Conservation (phyloP, 1,140 invertebrate species). For the Chlorops oryzae region DNA sequence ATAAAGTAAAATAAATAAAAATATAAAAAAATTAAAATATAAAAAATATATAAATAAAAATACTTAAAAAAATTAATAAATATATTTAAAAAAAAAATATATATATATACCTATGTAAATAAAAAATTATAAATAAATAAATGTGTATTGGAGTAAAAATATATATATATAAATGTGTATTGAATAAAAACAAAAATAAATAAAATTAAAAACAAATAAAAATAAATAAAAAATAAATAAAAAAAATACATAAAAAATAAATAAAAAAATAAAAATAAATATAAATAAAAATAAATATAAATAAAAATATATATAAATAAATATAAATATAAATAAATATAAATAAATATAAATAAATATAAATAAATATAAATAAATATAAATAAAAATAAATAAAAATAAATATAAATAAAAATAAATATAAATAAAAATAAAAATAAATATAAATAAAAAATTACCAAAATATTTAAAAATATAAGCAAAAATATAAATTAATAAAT, state of each 20-base stretch:
- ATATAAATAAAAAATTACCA: background rate
- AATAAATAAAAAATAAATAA: background rate
- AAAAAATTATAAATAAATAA: background rate
- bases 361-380: background rate
- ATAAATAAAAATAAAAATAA: background rate
- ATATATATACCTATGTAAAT: background rate
- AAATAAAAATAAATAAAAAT: background rate
- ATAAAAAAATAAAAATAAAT: background rate
- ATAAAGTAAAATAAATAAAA: background rate
- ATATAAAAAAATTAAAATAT: background rate
- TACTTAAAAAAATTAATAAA: background rate
- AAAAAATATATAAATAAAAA: background rate
- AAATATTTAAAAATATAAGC: background rate
- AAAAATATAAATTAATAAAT: background rate
- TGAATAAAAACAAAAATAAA: background rate
- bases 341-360: background rate
- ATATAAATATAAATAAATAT: background rate
- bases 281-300: background rate
- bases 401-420: background rate
- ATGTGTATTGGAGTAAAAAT: background rate
- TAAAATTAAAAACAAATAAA: background rate
- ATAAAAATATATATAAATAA: background rate
- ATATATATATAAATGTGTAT: background rate
- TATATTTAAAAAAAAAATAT: background rate
- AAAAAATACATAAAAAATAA: slow-evolving; percentile 2